These are phyloP conservation scores for Parnassius mnemosyne DNA, from an alignment of 2,888 invertebrate genomes.

Conservation along the genomic window DNA sequence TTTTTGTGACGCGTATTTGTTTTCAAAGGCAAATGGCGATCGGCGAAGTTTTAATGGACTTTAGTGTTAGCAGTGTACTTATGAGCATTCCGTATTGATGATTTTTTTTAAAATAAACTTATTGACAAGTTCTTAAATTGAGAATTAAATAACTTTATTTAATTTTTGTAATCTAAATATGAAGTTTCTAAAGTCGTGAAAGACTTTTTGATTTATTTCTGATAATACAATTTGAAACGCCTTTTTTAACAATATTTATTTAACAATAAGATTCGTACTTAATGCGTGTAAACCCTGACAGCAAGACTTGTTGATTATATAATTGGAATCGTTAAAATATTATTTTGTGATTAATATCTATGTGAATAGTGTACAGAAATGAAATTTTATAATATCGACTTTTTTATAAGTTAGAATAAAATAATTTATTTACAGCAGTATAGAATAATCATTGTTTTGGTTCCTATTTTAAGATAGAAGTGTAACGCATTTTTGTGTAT, in stretches of 20 bases:
- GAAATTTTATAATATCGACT: conserved; percentile 51
- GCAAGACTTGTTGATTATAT: conserved; percentile 17
- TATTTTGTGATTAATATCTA: conserved; percentile 33
- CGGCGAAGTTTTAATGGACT: background rate
- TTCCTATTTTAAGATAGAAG: conserved; percentile 76
- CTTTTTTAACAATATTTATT: background rate
- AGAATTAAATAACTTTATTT: too few relatives aligned
- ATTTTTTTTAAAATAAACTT: background rate
- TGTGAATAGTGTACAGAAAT: conserved; percentile 66
- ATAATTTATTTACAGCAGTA: conserved; percentile 65
- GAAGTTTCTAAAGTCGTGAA: background rate
- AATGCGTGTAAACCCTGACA: conserved; percentile 7
- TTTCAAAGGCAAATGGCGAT: conserved; percentile 9
- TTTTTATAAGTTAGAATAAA: conserved; percentile 49
- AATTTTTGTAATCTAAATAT: too few relatives aligned
- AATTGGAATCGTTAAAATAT: background rate
- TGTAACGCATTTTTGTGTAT: conserved; percentile 65
- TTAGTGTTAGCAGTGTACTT: conserved; percentile 4
- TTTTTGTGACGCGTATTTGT: conserved; percentile 16
- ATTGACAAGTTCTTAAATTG: too few relatives aligned
- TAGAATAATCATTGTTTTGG: conserved; percentile 60
- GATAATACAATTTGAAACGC: background rate
- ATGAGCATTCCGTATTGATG: conserved; percentile 17
- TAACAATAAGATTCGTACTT: conserved; percentile 2
- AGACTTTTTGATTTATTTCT: background rate